Percentiles rank a stretch among this genome's conserved stretches.
Evolutionary conservation across 2,888 invertebrate genomes (phyloP).

Genomic region (Norana najaformis): DNA sequence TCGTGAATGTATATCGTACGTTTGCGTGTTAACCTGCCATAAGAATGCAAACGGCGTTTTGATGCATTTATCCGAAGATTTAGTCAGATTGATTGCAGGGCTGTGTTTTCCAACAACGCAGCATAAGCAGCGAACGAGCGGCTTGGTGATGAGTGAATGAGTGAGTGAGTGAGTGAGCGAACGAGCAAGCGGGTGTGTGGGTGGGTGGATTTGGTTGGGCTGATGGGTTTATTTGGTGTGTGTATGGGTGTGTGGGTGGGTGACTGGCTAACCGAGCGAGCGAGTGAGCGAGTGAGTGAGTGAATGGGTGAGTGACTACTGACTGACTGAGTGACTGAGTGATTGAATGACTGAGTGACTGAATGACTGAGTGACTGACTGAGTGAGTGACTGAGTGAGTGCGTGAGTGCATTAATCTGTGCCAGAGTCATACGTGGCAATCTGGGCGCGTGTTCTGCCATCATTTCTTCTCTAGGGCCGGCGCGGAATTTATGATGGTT

Average conservation of each 20-base stretch:
- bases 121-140: neutral
- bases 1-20: neutral
- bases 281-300: neutral
- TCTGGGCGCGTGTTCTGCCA: neutral
- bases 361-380: too few species aligned
- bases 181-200: neutral
- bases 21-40: neutral
- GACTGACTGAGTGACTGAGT: too few species aligned
- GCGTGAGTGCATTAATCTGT: neutral
- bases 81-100: neutral
- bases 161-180: neutral
- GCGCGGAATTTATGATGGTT: neutral
- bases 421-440: neutral
- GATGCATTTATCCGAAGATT: constrained; percentile 13
- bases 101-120: neutral
- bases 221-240: too few species aligned
- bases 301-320: too few species aligned
- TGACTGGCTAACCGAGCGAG: neutral
- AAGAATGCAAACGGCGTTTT: neutral
- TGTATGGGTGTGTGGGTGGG: too few species aligned
- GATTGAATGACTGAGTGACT: too few species aligned
- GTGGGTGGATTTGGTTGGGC: too few species aligned
- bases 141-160: too few species aligned
- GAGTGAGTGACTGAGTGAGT: too few species aligned
- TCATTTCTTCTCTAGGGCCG: neutral